Conservation (phyloP, 2,113 vertebrate genomes). For the Daboia siamensis region DNA sequence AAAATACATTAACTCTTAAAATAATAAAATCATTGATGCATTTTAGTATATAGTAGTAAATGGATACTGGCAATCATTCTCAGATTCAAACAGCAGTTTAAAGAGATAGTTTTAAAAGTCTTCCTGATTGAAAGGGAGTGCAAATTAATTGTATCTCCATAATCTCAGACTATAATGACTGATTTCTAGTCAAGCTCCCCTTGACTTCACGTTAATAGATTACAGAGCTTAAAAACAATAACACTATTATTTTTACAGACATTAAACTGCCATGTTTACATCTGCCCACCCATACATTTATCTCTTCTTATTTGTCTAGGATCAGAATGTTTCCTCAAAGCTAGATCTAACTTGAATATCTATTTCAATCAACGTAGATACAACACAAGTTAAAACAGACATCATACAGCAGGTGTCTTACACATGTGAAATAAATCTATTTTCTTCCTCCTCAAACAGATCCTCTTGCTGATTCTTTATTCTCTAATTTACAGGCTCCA, state of each 20-base stretch:
- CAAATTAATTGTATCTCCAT: background rate
- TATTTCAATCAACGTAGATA: background rate
- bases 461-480: background rate
- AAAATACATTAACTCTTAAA: background rate
- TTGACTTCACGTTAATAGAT: background rate
- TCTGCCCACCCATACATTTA: background rate
- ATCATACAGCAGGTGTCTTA: background rate
- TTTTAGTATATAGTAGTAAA: background rate
- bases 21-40: background rate
- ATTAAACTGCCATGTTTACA: background rate
- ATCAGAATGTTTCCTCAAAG: background rate
- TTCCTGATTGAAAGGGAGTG: background rate
- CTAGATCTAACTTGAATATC: background rate
- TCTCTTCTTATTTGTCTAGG: background rate
- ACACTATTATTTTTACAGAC: background rate
- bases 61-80: background rate
- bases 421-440: background rate
- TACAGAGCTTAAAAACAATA: background rate
- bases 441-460: conserved; percentile 15
- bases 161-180: background rate
- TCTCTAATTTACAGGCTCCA: background rate
- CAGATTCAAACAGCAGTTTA: background rate
- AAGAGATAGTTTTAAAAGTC: background rate
- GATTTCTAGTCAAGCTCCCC: background rate
- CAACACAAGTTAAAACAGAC: background rate